These are phyloP conservation scores for Alaudala cheleensis DNA, from an alignment of 2,113 vertebrate species.

Conservation along the genomic window DNA sequence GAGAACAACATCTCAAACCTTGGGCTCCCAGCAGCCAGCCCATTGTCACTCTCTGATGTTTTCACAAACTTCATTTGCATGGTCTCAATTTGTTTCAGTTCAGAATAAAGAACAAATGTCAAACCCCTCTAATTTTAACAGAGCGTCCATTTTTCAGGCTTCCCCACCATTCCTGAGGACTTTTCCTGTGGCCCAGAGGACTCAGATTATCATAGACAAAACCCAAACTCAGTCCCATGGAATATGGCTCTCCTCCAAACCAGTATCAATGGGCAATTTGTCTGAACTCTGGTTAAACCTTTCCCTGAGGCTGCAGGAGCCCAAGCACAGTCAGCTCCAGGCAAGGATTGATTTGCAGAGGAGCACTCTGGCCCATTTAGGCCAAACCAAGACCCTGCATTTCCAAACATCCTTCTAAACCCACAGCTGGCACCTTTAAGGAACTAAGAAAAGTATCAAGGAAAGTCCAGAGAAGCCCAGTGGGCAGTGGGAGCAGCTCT, in stretches of 20 bases:
- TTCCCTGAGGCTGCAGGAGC: background rate
- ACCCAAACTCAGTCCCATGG: background rate
- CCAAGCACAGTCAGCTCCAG: background rate
- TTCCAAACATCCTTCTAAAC: background rate
- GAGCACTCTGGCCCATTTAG: background rate
- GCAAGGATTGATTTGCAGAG: background rate
- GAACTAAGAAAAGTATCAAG: background rate
- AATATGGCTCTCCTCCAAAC: background rate
- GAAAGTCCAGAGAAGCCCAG: background rate
- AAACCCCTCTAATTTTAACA: background rate
- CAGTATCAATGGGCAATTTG: background rate
- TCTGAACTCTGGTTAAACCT: background rate
- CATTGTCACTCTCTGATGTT: background rate
- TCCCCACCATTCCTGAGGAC: background rate
- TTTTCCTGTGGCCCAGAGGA: background rate
- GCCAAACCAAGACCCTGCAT: background rate
- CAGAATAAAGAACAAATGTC: conserved; percentile 9
- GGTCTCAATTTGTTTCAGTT: background rate
- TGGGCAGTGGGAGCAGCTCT: background rate
- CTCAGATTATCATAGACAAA: background rate
- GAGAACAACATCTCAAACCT: background rate
- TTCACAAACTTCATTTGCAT: conserved; percentile 35
- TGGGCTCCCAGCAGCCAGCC: background rate
- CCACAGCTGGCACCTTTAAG: background rate
- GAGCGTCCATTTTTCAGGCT: background rate